These are phyloP conservation scores for Microcebus murinus DNA, from an alignment of 2,113 vertebrate species.

Conservation along the genomic window DNA sequence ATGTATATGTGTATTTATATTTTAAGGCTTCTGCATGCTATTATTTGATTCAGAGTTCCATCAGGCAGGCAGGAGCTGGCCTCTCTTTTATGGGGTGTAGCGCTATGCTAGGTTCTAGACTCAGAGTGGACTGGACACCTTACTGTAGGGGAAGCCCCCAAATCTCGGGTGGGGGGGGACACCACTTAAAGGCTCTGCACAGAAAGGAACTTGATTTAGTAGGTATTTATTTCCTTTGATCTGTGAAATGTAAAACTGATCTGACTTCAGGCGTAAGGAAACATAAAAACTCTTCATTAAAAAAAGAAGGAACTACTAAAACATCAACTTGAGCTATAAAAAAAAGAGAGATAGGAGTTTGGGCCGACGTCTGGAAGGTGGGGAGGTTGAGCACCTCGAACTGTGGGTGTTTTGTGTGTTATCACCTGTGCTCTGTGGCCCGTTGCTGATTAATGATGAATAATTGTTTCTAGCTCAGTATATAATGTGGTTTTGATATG, in stretches of 20 bases:
- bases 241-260: conserved; percentile 19
- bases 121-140: not conserved
- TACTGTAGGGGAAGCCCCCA: too few species aligned
- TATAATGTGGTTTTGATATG: conserved; percentile 7
- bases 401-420: not conserved
- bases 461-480: not conserved
- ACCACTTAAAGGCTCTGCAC: not conserved
- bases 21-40: not conserved
- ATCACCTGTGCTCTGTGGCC: not conserved
- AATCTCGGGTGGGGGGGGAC: not conserved
- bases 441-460: conserved; percentile 36
- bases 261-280: not conserved
- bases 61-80: not conserved
- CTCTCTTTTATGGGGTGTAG: not conserved
- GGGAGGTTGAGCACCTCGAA: not conserved
- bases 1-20: not conserved
- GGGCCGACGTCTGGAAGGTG: too few species aligned
- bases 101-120: not conserved
- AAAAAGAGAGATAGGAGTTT: not conserved
- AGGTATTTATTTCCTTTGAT: conserved; percentile 40
- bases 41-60: not conserved
- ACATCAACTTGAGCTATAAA: not conserved
- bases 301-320: not conserved
- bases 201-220: conserved; percentile 20
- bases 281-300: not conserved